Evolutionary conservation across 92 coral and sea anemone species (phyloP).

Genomic region (Zoanthus sansibaricus): DNA sequence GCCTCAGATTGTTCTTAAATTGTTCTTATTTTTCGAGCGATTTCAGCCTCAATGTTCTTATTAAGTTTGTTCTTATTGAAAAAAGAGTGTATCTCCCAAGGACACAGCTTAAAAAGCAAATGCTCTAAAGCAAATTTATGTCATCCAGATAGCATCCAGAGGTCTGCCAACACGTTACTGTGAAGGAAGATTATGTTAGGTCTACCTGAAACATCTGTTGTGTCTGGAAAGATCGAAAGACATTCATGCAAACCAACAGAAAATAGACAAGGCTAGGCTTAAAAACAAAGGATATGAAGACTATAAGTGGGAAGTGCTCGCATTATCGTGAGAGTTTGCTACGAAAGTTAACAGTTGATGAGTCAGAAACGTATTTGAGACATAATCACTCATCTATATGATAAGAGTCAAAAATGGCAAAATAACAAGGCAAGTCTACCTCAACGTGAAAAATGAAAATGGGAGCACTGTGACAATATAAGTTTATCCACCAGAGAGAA

Average conservation of each 20-base stretch:
- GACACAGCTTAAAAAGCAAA: too few species aligned
- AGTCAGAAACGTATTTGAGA: not conserved
- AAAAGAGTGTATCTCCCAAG: too few species aligned
- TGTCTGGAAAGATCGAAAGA: slow-evolving; percentile 1
- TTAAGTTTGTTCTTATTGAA: too few species aligned
- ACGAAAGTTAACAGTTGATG: not conserved
- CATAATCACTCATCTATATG: not conserved
- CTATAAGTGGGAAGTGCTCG: too few species aligned
- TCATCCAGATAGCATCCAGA: not conserved
- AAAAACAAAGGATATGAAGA: not conserved
- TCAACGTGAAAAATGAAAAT: too few species aligned
- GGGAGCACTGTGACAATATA: too few species aligned
- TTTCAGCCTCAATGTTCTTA: too few species aligned
- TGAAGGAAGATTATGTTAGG: not conserved
- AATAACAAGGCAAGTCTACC: not conserved
- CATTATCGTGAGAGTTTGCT: not conserved
- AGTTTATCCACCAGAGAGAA: too few species aligned
- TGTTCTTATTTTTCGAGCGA: too few species aligned
- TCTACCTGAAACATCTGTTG: not conserved
- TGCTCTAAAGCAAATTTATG: not conserved
- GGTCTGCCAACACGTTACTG: not conserved
- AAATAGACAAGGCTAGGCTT: not conserved
- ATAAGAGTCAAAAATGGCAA: too few species aligned
- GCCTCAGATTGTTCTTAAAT: too few species aligned
- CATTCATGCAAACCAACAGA: not conserved